phyloP scores from a whole-genome alignment of 2,113 vertebrate genomes.

The Urocolius indicus region DNA sequence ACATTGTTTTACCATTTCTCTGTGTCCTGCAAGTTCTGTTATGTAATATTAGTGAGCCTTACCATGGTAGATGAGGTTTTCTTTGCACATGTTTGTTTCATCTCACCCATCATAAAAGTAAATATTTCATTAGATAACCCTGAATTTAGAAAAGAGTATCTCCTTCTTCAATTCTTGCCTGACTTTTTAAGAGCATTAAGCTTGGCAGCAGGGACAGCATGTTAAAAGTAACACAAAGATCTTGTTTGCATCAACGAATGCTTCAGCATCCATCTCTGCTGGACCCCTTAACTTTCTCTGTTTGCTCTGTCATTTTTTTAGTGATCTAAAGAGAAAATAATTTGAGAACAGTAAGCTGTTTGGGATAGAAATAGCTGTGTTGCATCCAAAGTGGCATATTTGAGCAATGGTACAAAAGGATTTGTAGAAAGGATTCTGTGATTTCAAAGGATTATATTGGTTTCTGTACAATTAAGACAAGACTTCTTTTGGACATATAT shows the following conservation, averaged over 20 bases:
- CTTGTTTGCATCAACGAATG: not conserved
- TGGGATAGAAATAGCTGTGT: not conserved
- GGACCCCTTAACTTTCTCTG: not conserved
- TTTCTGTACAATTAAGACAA: not conserved
- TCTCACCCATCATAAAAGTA: not conserved
- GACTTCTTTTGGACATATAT: not conserved
- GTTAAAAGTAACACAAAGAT: not conserved
- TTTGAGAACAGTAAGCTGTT: not conserved
- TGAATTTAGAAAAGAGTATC: not conserved
- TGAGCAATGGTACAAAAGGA: not conserved
- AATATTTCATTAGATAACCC: not conserved
- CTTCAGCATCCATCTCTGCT: not conserved
- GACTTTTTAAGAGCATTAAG: not conserved
- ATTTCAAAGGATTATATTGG: not conserved
- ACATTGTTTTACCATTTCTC: not conserved
- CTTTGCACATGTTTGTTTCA: not conserved
- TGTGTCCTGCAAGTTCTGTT: not conserved
- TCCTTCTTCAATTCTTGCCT: not conserved
- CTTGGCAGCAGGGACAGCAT: rapidly evolving
- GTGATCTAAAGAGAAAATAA: conserved; percentile 34
- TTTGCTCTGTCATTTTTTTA: not conserved
- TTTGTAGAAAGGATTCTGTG: conserved; percentile 21
- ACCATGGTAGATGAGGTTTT: not conserved
- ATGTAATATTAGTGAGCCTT: not conserved
- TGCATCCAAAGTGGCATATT: not conserved